These are phyloP conservation scores for Eriocheir sinensis DNA, from an alignment of 1,140 invertebrate species.

Conservation along the genomic window DNA sequence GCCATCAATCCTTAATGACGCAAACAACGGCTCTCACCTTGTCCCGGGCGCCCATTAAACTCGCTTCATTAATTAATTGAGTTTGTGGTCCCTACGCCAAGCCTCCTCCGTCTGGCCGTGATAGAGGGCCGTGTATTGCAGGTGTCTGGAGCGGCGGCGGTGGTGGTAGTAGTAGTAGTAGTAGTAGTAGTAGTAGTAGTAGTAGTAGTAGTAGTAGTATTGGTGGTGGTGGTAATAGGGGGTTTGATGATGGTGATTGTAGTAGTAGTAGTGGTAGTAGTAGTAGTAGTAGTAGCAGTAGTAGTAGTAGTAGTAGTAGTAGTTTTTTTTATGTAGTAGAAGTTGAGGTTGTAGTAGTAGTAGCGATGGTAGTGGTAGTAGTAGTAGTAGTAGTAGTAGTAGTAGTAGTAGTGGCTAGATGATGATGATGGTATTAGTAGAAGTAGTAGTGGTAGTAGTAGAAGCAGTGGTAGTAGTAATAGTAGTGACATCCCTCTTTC, in stretches of 20 bases:
- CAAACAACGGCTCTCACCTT: constrained; percentile 3
- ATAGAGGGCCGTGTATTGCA: neutral
- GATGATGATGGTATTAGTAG: neutral
- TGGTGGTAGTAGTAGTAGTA: neutral
- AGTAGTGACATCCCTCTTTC: no score
- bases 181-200: constrained; percentile 1
- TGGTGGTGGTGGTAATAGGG: no score
- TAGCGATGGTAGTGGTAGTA: neutral
- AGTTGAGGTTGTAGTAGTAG: neutral
- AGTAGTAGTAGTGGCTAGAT: neutral
- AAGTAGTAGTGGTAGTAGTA: constrained; percentile 13
- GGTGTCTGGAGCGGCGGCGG: neutral
- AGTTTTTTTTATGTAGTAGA: no score
- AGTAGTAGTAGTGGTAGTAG: no score
- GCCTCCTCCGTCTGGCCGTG: no score
- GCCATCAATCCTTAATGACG: constrained; percentile 15
- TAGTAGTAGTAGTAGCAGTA: neutral
- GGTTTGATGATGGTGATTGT: no score
- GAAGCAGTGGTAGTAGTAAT: neutral
- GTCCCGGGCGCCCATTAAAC: neutral
- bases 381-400: neutral
- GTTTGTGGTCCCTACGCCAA: neutral
- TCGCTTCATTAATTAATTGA: constrained; percentile 26
- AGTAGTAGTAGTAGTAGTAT: neutral
- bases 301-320: neutral